These are phyloP conservation scores for Ibycter americanus DNA, from an alignment of 2,797 vertebrate species.

Conservation along the genomic window DNA sequence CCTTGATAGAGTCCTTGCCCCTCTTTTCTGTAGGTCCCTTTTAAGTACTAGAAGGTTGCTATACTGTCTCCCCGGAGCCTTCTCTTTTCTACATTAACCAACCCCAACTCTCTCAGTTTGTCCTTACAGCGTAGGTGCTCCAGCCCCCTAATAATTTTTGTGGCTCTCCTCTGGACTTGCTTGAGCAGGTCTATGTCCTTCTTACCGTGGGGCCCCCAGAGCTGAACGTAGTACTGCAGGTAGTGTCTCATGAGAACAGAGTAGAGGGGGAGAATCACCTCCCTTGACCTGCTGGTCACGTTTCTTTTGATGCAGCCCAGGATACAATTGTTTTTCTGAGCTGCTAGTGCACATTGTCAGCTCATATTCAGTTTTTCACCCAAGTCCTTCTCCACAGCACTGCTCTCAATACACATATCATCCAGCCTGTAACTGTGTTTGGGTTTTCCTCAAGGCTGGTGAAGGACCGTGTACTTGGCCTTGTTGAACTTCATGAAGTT, in stretches of 20 bases:
- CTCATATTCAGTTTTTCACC: background rate
- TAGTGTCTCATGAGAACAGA: too few species aligned
- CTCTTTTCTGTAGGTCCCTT: fast-evolving
- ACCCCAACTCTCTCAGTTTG: background rate
- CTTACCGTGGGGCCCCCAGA: too few species aligned
- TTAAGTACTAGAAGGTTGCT: background rate
- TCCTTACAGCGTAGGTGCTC: background rate
- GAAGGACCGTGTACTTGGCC: background rate
- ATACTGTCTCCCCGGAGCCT: background rate
- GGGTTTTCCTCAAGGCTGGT: background rate
- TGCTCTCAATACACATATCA: background rate
- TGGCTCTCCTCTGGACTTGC: background rate
- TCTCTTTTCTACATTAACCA: background rate
- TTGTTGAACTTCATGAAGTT: background rate
- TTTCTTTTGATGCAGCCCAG: too few species aligned
- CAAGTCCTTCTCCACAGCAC: background rate
- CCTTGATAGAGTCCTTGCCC: too few species aligned
- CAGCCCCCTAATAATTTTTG: background rate
- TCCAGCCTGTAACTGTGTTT: background rate
- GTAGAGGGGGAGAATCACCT: too few species aligned
- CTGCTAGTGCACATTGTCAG: too few species aligned
- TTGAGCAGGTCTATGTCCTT: background rate
- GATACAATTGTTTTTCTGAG: too few species aligned
- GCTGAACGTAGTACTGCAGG: too few species aligned
- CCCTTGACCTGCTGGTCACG: too few species aligned